Percentiles rank a stretch among this genome's conserved stretches.
Evolutionary conservation across 2,888 invertebrate species (phyloP).

Genomic region (Lycophotia porphyrea): DNA sequence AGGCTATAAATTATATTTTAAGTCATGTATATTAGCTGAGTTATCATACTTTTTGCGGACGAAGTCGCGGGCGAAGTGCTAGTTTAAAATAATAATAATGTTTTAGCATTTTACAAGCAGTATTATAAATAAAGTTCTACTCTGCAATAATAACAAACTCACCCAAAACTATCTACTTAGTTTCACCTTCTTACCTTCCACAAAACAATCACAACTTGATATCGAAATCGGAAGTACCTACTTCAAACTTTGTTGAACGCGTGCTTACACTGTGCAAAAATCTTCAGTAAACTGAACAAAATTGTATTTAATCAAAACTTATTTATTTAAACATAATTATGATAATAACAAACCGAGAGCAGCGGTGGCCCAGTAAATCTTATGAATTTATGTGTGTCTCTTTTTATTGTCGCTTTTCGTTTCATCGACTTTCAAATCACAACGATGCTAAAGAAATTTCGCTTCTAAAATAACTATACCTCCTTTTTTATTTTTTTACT

Average conservation of each 20-base stretch:
- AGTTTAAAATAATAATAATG: background rate
- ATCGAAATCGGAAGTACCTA: constrained; percentile 25
- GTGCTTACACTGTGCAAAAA: background rate
- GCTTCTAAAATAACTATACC: too few relatives aligned
- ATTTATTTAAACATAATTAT: background rate
- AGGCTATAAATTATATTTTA: too few relatives aligned
- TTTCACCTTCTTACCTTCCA: constrained; percentile 18
- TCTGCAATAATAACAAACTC: constrained; percentile 19
- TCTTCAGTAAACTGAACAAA: constrained; percentile 15
- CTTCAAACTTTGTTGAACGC: constrained; percentile 27
- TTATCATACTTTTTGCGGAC: too few relatives aligned
- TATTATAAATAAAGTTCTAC: background rate
- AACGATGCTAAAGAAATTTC: too few relatives aligned
- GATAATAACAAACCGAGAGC: too few relatives aligned
- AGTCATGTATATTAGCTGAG: too few relatives aligned
- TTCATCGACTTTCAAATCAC: too few relatives aligned
- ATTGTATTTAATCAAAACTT: constrained; percentile 12
- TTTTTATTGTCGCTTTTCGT: too few relatives aligned
- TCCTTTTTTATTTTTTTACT: too few relatives aligned
- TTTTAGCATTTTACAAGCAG: background rate
- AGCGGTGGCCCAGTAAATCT: too few relatives aligned
- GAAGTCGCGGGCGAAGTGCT: too few relatives aligned
- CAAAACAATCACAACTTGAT: constrained; percentile 27
- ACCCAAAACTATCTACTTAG: background rate
- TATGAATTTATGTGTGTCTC: too few relatives aligned